Conservation (phyloP, 1,140 invertebrate species). For the Drosophila nikananu region DNA sequence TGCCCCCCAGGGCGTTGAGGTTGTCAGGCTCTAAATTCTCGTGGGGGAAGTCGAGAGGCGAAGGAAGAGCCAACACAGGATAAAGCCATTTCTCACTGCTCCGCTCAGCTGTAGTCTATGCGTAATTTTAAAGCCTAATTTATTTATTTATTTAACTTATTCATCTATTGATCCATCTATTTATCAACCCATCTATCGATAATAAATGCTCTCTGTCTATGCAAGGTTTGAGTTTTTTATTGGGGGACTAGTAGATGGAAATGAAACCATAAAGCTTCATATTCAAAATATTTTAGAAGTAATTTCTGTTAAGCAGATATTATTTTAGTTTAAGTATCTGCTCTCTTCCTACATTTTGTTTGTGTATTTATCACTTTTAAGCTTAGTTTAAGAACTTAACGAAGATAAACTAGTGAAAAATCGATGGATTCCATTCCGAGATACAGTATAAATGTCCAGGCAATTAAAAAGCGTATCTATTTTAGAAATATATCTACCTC, state of each 20-base stretch:
- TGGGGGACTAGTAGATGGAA: background rate
- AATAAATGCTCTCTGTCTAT: conserved; percentile 57
- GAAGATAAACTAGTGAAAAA: conserved; percentile 8
- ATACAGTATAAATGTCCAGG: conserved; percentile 1
- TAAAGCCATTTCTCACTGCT: conserved; percentile 27
- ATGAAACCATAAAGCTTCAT: too few species aligned
- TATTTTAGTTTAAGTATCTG: background rate
- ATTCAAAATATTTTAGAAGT: too few species aligned
- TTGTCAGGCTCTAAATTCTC: conserved; percentile 65
- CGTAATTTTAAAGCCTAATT: conserved; percentile 70
- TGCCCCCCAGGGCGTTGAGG: conserved; percentile 84
- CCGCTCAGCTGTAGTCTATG: conserved; percentile 53
- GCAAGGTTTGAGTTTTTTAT: background rate
- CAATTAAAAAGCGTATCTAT: background rate
- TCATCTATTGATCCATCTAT: conserved; percentile 38
- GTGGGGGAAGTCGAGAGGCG: conserved; percentile 7
- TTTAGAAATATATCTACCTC: background rate
- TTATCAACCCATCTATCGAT: conserved; percentile 40
- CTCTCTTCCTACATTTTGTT: background rate
- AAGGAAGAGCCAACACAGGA: conserved; percentile 14
- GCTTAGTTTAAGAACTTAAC: background rate
- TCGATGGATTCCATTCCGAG: background rate
- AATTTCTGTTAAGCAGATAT: background rate
- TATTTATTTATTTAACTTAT: conserved; percentile 78
- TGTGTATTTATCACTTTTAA: background rate